Evolutionary conservation across 1,140 invertebrate genomes (phyloP), one percentile per base, ranked within the genome.

Genomic region (Tetramorium parvispinum): DNA sequence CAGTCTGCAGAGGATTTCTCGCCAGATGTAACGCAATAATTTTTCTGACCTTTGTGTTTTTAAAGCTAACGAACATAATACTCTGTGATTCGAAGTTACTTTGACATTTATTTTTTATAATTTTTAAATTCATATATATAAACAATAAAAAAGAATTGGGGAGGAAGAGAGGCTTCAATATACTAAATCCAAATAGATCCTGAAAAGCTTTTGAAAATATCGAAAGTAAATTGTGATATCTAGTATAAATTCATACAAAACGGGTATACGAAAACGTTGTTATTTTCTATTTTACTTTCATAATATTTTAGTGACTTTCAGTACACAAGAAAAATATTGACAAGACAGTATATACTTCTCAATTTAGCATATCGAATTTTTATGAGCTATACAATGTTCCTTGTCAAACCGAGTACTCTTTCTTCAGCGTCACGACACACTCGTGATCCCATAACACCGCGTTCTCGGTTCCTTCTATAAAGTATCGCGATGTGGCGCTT

Each of bases 391-490:
- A 18, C 13, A 79, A 66, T 13, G 11, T 81, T 70, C 51, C 49
- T 27, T 7, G 32, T 55, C n/a, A 10, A 21, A n/a, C 11, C 32
- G 10, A 71, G 18, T 27, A 82, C 49, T 59, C 40, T 24, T 40
- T 57, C 16, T 43, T 71, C 40, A 43, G 8, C 37, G 27, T 46
- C 24, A 27, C n/a, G 61, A 21, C n/a, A 43, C 10, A 51, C n/a
- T 55, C 37, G 53, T 71, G 51, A 65, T 82, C 11, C 53, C 66
- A 21, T 57, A 59, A 57, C n/a, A 59, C 51, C 46, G 46, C 11
- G 46, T 79, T 68, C 77, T 66, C 18, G 18, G 16, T 27, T 71
- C 66, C 43, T 18, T 57, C 18, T 71, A 46, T 71, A 82, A 40
- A 81, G 43, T 10, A 37, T 66, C 53, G 13, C n/a, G 32, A 40